phyloP scores from a whole-genome alignment of 1,140 invertebrate genomes.

The Drosophila mayri region DNA sequence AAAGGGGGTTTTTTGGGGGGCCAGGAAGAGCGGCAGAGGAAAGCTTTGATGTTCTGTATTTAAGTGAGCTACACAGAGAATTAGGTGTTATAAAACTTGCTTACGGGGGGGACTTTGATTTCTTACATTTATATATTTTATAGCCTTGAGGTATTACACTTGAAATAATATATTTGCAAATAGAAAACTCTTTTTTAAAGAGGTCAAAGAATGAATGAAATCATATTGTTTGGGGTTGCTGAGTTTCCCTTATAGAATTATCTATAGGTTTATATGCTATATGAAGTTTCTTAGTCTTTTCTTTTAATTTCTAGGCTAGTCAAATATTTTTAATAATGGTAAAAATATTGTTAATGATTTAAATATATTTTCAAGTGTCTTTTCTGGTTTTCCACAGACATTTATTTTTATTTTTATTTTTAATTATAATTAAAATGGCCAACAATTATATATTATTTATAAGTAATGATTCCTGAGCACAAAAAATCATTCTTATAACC shows the following conservation, averaged over 20 bases:
- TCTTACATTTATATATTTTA: no score
- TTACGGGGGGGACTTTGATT: no score
- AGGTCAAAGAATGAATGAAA: no score
- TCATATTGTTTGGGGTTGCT: no score
- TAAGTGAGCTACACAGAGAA: conserved; percentile 38
- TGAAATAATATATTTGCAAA: no score
- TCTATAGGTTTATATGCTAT: background rate
- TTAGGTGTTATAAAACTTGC: no score
- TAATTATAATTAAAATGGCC: background rate
- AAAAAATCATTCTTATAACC: no score
- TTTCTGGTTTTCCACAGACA: background rate
- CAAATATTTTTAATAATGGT: background rate
- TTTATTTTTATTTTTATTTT: background rate
- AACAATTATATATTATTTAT: no score
- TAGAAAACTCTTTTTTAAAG: no score
- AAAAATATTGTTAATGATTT: background rate
- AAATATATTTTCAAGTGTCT: background rate
- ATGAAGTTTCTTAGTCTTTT: background rate
- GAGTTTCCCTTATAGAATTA: no score
- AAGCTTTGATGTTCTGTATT: conserved; percentile 44
- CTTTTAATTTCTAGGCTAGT: background rate
- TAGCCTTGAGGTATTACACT: no score
- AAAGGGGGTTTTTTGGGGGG: background rate
- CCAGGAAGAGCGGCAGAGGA: background rate
- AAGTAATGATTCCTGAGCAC: no score